Evolutionary conservation across 1,140 invertebrate species (phyloP).

Genomic region (Aphaenogaster floridana): DNA sequence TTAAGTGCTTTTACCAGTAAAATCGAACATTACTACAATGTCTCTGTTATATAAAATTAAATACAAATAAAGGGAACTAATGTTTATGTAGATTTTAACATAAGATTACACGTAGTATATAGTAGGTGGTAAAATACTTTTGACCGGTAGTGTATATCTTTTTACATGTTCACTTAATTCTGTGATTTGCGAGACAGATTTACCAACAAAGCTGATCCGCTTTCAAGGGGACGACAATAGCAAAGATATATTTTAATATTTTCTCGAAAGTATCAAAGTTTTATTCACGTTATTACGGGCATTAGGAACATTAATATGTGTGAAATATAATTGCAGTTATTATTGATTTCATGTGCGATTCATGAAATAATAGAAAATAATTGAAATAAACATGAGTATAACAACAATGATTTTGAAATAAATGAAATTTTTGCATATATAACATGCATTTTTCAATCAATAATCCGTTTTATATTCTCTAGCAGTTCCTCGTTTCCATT

Average conservation of each 20-base stretch:
- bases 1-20: too few species aligned
- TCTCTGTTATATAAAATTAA: too few species aligned
- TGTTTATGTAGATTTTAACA: too few species aligned
- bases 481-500: neutral
- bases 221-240: neutral
- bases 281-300: neutral
- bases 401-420: neutral
- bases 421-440: neutral
- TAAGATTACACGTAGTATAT: too few species aligned
- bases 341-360: neutral
- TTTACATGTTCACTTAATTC: neutral
- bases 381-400: constrained; percentile 5
- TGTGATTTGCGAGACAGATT: neutral
- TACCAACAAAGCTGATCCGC: neutral
- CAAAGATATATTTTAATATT: neutral
- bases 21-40: too few species aligned
- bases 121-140: too few species aligned
- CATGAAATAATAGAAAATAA: neutral
- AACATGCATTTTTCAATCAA: neutral
- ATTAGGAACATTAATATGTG: constrained; percentile 18
- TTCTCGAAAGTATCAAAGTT: neutral
- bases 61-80: too few species aligned
- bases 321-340: neutral
- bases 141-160: neutral
- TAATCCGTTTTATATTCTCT: neutral